Percentiles rank a stretch among this genome's conserved stretches.
These are phyloP conservation scores for Dendroctonus valens DNA, from an alignment of 1,140 invertebrate genomes.

Conservation along the genomic window DNA sequence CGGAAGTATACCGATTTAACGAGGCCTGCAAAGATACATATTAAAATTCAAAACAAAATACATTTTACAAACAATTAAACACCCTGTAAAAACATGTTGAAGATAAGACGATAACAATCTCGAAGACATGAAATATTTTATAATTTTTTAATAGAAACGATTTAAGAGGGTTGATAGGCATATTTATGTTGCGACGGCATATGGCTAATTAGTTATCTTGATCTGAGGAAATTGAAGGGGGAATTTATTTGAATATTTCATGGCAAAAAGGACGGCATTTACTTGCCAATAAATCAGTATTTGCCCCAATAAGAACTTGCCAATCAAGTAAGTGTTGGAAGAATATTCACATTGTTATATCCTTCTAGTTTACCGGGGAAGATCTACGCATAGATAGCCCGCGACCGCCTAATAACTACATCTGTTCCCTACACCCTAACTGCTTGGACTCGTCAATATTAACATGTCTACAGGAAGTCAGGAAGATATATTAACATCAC, in stretches of 20 bases:
- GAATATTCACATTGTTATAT: too few species aligned
- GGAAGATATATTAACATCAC: conserved; percentile 19
- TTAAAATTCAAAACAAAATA: conserved; percentile 24
- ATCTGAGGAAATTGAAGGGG: conserved; percentile 5
- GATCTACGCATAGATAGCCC: conserved; percentile 8
- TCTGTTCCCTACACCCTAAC: conserved; percentile 12
- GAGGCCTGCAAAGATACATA: conserved; percentile 6
- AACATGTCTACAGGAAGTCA: conserved; percentile 23
- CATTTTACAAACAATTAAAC: conserved; percentile 30
- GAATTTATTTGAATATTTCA: conserved; percentile 4
- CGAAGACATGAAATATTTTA: conserved; percentile 9
- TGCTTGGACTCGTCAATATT: conserved; percentile 15
- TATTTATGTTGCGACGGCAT: conserved; percentile 14
- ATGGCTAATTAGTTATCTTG: conserved; percentile 21
- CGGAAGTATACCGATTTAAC: conserved; percentile 19
- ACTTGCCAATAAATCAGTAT: too few species aligned
- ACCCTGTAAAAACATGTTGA: conserved; percentile 23
- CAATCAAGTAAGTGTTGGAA: too few species aligned
- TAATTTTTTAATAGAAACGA: conserved; percentile 25
- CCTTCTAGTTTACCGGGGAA: not conserved
- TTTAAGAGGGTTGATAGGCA: conserved; percentile 13
- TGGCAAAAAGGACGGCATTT: too few species aligned
- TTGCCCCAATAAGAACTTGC: too few species aligned
- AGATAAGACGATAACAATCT: conserved; percentile 20
- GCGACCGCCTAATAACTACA: conserved; percentile 20